Evolutionary conservation across 2,113 vertebrate genomes (phyloP), one percentile per base, ranked within the genome.

Genomic region (Oreochromis niloticus): DNA sequence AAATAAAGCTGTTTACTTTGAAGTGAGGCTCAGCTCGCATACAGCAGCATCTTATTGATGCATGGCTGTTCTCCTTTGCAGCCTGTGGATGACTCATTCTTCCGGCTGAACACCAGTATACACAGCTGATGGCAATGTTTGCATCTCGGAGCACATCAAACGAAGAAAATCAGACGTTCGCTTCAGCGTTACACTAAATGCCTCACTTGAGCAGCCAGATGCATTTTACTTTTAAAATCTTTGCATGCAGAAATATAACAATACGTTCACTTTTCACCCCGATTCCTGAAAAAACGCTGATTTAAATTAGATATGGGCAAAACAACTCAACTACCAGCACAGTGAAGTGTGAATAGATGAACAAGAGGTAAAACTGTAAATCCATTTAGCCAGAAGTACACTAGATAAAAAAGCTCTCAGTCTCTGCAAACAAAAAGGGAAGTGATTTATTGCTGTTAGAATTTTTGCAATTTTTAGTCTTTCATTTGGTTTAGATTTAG

Each of bases 81-180:
- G 91, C 52, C 68, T 36, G 84, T 32, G 61, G 82, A 89, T 92
- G 91, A 91, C 84, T 94, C 90, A 93, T 55, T 48, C 86, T 48
- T 84, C 85, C 43, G 16, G 86, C 84, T 17, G 24, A 90, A 87
- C 27, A 79, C 10, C 9, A 82, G 82, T 55, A 82, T 71, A 59
- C 61, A 80, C 83, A 73, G 89, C 88, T 81, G 36, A 89, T 56
- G 88, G 86, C 85, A 43, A 88, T 50, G 87, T 88, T 88, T 91
- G 86, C 9, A 43, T 86, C 86, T 92, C 24, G 1, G 55, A 86
- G 83, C 68, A 71, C 80, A 90, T 89, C 34, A 85, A 83, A 86
- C 52, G 9, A 83, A 32, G 24, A 85, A 57, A 22, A 36, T 46
- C 87, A 61, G 84, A 91, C 4, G 4, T 56, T 85, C 83, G 55